Conservation (phyloP, 2,888 invertebrate genomes). For the Conops quadrifasciatus region DNA sequence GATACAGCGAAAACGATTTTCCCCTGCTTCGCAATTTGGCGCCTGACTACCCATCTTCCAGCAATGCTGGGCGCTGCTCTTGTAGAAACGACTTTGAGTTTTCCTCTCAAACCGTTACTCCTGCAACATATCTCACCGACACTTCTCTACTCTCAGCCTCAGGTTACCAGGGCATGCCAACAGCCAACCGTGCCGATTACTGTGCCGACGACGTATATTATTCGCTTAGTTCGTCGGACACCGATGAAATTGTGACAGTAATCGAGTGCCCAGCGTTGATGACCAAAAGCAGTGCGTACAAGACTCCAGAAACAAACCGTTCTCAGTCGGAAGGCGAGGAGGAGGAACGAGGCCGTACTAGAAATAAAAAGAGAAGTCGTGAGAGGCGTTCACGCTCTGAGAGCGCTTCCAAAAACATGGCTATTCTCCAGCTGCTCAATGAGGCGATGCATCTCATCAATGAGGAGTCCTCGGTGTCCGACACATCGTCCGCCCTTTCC, state of each 20-base stretch:
- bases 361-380: background rate
- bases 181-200: background rate
- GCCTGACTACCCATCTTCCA: background rate
- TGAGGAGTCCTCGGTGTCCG: conserved; percentile 29
- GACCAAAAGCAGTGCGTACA: background rate
- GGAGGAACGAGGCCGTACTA: background rate
- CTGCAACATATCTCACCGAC: conserved; percentile 28
- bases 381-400: background rate
- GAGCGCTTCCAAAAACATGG: conserved; percentile 17
- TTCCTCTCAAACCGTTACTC: conserved; percentile 16
- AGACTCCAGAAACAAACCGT: background rate
- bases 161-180: background rate
- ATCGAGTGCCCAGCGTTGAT: background rate
- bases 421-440: conserved; percentile 41
- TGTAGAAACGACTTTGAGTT: background rate
- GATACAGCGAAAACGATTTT: background rate
- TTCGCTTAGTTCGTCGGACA: conserved; percentile 37
- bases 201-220: conserved; percentile 29
- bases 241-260: conserved; percentile 7
- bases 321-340: background rate
- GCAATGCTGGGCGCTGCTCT: background rate
- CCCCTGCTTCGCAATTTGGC: background rate
- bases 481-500: background rate
- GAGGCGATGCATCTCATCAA: conserved; percentile 41
- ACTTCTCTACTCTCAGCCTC: conserved; percentile 23